Base-by-base conservation (phyloP, 2,797 vertebrate species). In the Phataginus tetradactyla region DNA sequence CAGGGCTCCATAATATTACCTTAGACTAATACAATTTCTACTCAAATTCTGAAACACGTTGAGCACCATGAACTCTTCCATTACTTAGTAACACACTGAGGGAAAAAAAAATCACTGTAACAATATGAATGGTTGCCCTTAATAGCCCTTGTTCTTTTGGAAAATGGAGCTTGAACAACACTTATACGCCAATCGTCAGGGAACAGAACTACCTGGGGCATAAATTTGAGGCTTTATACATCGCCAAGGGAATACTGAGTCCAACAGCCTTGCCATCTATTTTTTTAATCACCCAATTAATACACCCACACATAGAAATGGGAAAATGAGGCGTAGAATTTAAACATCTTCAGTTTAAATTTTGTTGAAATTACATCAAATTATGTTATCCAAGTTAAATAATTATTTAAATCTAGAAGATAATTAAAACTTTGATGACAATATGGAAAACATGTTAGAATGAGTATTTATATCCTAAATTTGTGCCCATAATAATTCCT, bases 281-380 rank as follows among this genome's bases (percentile, higher is more conserved):
- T 61, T 83, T 37, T 93, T 91, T 72, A 57, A 77, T 51, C 8
- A 83, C 20, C 12, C 11, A 55, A 4, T 79, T 90, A 91, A 77
- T 80, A 75, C 0, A n/a, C 14, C 42, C 72, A 84, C 37, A 72
- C 45, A 75, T 8, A 85, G 27, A 81, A 88, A 85, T 5, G 27
- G 29, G 12, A 90, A 94, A 75, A 79, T 25, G 37, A 61, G 91
- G 80, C 18, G 12, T 29, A 68, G 21, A 91, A 86, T 61, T 80
- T 42, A 77, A 95, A 90, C 90, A 10, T 11, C 42, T 94, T 75
- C 39, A 45, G 12, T 80, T 74, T 71, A 63, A 59, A 37, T 83
- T 93, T 57, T 94, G 34, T 85, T 91, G 86, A 93, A 90, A 88
- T 77, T n/a, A 90, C 29, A 93, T 79, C 11, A 81, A 86, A 86